phyloP scores from a whole-genome alignment of 2,888 invertebrate species.

The Hermaeophaga mercurialis region DNA sequence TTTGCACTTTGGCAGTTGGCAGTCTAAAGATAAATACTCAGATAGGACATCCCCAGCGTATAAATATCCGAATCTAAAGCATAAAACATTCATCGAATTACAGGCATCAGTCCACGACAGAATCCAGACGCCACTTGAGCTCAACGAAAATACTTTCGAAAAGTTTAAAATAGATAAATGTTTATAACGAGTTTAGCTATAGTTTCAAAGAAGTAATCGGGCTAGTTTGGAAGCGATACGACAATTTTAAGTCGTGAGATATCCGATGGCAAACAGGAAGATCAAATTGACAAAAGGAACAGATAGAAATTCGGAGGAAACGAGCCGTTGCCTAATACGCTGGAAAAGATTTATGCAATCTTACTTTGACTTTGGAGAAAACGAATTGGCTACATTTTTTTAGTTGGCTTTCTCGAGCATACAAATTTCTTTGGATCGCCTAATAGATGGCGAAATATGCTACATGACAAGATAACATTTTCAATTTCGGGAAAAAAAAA shows the following conservation, averaged over 20 bases:
- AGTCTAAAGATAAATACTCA: conserved; percentile 42
- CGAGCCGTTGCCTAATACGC: conserved; percentile 3
- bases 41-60: conserved; percentile 47
- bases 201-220: conserved; percentile 31
- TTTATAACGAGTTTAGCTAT: conserved; percentile 38
- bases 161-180: conserved; percentile 42
- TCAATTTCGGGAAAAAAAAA: conserved; percentile 12
- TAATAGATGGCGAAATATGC: not conserved
- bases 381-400: conserved; percentile 14
- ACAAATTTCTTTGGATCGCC: not conserved
- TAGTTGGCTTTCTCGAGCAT: not conserved
- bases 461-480: conserved; percentile 13
- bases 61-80: conserved; percentile 50
- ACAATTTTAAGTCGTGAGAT: conserved; percentile 17
- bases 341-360: conserved; percentile 13
- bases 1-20: conserved; percentile 52
- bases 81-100: conserved; percentile 53
- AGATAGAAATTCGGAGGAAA: conserved; percentile 10
- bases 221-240: conserved; percentile 20
- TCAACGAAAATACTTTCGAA: conserved; percentile 38
- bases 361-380: conserved; percentile 8
- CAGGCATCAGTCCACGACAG: conserved; percentile 45
- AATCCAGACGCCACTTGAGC: conserved; percentile 44
- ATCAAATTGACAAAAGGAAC: conserved; percentile 22
- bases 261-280: conserved; percentile 6